These are phyloP conservation scores for Lophotriccus pileatus DNA, from an alignment of 2,797 vertebrate species.

Conservation along the genomic window DNA sequence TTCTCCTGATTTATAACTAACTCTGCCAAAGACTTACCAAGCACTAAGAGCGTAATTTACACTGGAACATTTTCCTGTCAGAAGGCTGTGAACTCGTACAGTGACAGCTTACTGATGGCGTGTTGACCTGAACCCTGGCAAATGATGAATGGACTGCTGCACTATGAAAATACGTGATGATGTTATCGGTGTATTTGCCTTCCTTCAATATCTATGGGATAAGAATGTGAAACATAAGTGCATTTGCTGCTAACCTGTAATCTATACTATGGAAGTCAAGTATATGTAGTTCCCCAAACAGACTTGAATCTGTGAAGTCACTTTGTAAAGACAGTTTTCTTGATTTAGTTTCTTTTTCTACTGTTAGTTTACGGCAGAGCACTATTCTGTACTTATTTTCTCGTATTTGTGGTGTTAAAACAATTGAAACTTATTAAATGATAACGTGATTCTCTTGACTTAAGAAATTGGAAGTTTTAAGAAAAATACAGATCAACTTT, in stretches of 20 bases:
- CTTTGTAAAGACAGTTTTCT: background rate
- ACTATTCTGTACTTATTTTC: background rate
- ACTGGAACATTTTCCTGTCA: background rate
- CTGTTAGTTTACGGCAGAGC: background rate
- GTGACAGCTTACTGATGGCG: background rate
- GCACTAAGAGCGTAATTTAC: background rate
- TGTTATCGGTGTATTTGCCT: background rate
- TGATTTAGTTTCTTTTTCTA: background rate
- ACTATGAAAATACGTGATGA: background rate
- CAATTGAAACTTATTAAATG: background rate
- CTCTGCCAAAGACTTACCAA: background rate
- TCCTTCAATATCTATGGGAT: background rate
- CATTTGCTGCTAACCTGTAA: background rate
- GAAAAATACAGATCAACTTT: background rate
- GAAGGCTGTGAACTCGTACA: background rate
- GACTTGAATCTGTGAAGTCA: background rate
- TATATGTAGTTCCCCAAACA: background rate
- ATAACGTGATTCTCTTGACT: background rate
- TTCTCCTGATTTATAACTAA: background rate
- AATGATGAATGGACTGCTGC: background rate
- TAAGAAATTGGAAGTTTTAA: background rate
- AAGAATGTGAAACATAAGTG: background rate
- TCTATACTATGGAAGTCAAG: accelerated
- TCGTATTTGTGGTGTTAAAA: background rate
- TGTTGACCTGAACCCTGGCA: background rate